Base-by-base conservation (phyloP, 2,113 vertebrate genomes). In the Esox niger region DNA sequence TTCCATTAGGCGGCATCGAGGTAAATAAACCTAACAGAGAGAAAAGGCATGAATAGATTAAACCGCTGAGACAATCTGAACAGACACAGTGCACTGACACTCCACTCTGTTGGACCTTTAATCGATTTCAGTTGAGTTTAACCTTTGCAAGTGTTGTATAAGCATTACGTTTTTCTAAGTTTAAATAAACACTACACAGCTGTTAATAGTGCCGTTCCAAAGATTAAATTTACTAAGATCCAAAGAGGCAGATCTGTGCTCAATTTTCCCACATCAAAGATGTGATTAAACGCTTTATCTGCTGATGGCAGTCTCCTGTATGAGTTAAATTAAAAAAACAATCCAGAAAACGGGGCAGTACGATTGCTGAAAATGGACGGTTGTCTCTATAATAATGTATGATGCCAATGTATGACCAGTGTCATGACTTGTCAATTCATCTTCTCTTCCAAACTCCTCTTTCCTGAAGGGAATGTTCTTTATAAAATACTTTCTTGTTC, bases 341-440 rank as follows among this genome's bases (percentile, higher is more conserved):
- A 78, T 38, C n/a, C 8, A 1, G 31, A 8, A 59, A 60, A 65
- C 74, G 52, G 72, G 63, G 71, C 74, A 74, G 76, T 80, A 75
- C 81, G 70, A 71, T 26, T 75, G 76, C 83, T 82, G 78, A 65
- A 79, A 85, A 82, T 81, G 61, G 82, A 86, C 78, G 80, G 75
- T 82, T 80, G 70, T 85, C 80, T 66, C 76, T 73, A 79, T 82
- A 87, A 85, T 87, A 85, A 89, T 88, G 83, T 84, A 87, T 86
- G 85, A 86, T 76, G 86, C 83, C 84, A 86, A 86, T 86, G 82
- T 87, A 85, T 87, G 86, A 86, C 68, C 78, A 78, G 75, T 87
- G 85, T 89, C 86, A 85, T 74, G 85, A 80, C 78, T 23, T 78
- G 67, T 66, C 82, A 83, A 88, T 85, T 84, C 77, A 87, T 88